Evolutionary conservation across 2,888 invertebrate species (phyloP), one percentile per base, ranked within the genome.

Genomic region (Cephus pulcher): DNA sequence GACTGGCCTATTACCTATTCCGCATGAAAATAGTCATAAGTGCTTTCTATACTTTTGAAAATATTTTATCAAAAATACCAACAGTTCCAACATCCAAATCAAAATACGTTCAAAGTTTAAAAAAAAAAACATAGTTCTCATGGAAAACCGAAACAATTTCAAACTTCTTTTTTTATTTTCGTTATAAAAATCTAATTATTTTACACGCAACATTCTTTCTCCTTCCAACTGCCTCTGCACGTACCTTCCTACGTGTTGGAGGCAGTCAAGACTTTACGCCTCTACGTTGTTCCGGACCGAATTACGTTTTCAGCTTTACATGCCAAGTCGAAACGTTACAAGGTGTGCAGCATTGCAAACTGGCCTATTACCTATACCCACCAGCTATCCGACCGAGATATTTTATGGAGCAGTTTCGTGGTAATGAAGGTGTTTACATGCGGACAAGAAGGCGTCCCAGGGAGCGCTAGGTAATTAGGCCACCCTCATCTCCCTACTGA

Each of bases 391-490:
- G 70, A 69, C 69, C 75, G 73, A 80, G 79, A 82, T 86, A 86
- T 86, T 86, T 85, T 86, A 85, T 83, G 79, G 80, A 81, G 80
- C 84, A 81, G 83, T 86, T 85, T 76, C 77, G 79, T 80, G 79
- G 82, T 86, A 86, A 86, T 85, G 85, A 84, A 85, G 86, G 81
- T 84, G 83, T 86, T 86, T 86, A 82, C 83, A 86, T 86, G 86
- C 86, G 83, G 77, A 76, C 81, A 80, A 78, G 82, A 82, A 78
- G 37, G 75, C 75, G 75, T 56, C 75, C 34, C 69, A 3, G 68
- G 71, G 71, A 71, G 71, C 12, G 71, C 71, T 76, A 56, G 69
- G 79, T 81, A 84, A 84, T 81, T 81, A 80, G 76, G 78, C 75
- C 73, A 69, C 76, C 75, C 75, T 37, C 15, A 34, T n/a, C 15